Conservation (phyloP, 2,888 invertebrate genomes). For the Dastarcus helophoroides region DNA sequence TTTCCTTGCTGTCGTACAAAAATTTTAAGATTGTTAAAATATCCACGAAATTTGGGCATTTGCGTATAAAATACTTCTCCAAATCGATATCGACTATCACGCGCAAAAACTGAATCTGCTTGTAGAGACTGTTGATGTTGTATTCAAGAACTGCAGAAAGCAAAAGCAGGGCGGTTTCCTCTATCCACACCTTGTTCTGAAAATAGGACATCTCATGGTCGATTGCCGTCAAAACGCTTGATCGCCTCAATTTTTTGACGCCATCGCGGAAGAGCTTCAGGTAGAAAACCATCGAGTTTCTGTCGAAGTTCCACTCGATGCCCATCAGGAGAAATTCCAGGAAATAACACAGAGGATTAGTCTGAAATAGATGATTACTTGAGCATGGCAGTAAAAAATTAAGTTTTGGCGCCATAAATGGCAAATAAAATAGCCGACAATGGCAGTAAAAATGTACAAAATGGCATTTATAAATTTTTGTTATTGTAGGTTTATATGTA, state of each 20-base stretch:
- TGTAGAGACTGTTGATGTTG: conserved; percentile 50
- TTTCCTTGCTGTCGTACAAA: conserved; percentile 32
- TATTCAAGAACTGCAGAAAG: conserved; percentile 49
- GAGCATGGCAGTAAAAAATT: too few species aligned
- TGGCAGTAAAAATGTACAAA: too few species aligned
- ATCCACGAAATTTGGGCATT: conserved; percentile 36
- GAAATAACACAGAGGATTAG: conserved; percentile 46
- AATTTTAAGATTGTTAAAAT: conserved; percentile 23
- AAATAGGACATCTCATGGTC: conserved; percentile 39
- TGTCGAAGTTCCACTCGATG: conserved; percentile 29
- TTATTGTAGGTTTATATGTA: too few species aligned
- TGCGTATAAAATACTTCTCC: conserved; percentile 41
- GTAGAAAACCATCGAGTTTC: conserved; percentile 19
- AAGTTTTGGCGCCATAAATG: too few species aligned
- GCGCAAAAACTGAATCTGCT: conserved; percentile 52
- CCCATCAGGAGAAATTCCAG: conserved; percentile 28
- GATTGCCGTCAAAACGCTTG: conserved; percentile 23
- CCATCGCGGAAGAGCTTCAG: conserved; percentile 34
- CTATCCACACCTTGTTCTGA: conserved; percentile 45
- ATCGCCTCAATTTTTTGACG: conserved; percentile 24
- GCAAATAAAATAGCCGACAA: too few species aligned
- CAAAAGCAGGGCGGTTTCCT: conserved; percentile 45
- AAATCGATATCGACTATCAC: conserved; percentile 47
- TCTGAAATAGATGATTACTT: conserved; percentile 47
- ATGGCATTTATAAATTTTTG: too few species aligned